Evolutionary conservation across 1,140 invertebrate species (phyloP), one percentile per base, ranked within the genome.

Genomic region (Drosophila navojoa): DNA sequence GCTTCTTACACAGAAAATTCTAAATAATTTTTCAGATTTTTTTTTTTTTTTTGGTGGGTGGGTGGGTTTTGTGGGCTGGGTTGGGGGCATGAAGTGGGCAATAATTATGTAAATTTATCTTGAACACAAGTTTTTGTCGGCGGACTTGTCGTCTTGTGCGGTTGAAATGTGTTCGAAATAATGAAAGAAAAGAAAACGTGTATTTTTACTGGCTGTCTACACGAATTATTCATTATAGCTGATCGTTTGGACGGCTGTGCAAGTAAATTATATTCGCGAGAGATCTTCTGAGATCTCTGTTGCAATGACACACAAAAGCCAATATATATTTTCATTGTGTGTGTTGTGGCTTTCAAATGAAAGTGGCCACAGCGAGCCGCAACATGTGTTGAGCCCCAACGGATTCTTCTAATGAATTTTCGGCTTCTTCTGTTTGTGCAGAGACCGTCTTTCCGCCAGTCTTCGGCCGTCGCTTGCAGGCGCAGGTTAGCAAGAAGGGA

Each of bases 381-480:
- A 74, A 69, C 64, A 64, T 25, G 63, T 77, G 60, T 9, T 3
- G 42, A 35, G 19, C 57, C 52, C n/a, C 38, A 57, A 66, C 3
- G 67, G 29, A 38, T 15, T 29, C 54, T 49, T 67, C 62, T 74
- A 49, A 69, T 53, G 29, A 22, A 35, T 35, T 5, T 38, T 40
- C 13, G 49, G n/a, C 38, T 54, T 54, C 29, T 63, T 25, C 7
- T 32, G 11, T 42, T 22, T 16, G 25, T 58, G 16, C 92, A 96
- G 95, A 96, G 93, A 96, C 94, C 35, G 94, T 95, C 53, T 96
- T 96, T 81, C 96, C 96, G 16, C 96, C 97, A 9, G 96, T 97
- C 44, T 96, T 98, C 92, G 95, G 96, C 7, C 94, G 95, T 82
- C 94, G 96, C 62, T 93, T 97, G 15, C 95, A 96, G 92, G 96